Base-by-base conservation (phyloP, 2,888 invertebrate genomes). In the Drosophila bunnanda region DNA sequence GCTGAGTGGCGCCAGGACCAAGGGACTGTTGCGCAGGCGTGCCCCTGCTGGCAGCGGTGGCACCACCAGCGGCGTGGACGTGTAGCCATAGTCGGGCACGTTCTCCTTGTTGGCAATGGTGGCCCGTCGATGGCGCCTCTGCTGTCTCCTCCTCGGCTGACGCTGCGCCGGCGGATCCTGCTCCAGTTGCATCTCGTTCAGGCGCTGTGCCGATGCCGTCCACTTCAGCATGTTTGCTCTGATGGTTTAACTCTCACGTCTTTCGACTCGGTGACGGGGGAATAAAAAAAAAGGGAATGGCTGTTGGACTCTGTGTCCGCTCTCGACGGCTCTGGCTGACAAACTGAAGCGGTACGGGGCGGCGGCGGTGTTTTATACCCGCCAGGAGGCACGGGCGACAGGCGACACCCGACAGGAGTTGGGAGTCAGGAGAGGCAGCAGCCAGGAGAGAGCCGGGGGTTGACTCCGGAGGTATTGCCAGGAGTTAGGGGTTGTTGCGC, bases 61-160 rank as follows among this genome's bases (percentile, higher is more conserved):
- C 30, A 20, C 20, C 20, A 32, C 32, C 20, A 50, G 20, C 15
- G 92, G 91, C 34, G 92, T 91, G 7, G 91, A 91, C 30, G 90
- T 91, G 55, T 79, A 72, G n/a, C 68, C 75, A 43, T 32, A 70
- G 61, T 59, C 62, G 15, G 72, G 85, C 60, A 89, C 87, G 64
- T 89, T 92, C 86, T 89, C 91, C 80, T 84, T 91, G 84, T 81
- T 91, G 82, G 89, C 88, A 17, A 91, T 89, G 15, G 91, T 90
- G 22, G 91, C 91, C 2, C 91, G 84, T 4, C 91, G 78, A 59
- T 80, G 82, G 2, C 88, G 80, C 3, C 87, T 78, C 46, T 41
- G 78, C 41, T 38, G 74, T 8, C 62, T 13, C 20, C 68, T 12
- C 15, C 57, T 20, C 36, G 13, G 17, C 20, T 20, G 55, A 0